Conservation (phyloP, 2,888 invertebrate genomes). For the Sturmia bella region DNA sequence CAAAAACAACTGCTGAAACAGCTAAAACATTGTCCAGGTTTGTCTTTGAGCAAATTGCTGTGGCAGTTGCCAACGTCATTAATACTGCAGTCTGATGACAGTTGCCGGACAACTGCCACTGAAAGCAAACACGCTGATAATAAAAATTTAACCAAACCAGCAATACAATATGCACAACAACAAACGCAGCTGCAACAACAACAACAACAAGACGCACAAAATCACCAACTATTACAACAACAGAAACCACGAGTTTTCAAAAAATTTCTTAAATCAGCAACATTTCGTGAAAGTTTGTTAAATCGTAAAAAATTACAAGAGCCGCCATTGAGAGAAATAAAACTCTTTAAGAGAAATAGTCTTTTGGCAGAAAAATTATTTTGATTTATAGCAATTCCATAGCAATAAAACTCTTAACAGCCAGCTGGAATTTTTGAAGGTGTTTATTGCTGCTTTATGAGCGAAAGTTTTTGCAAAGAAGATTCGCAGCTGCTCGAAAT, state of each 20-base stretch:
- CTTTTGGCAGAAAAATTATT: conserved; percentile 38
- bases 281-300: conserved; percentile 42
- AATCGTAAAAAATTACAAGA: conserved; percentile 52
- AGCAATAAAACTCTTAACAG: background rate
- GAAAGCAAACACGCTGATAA: conserved; percentile 10
- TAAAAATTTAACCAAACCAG: conserved; percentile 17
- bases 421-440: background rate
- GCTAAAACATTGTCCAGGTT: conserved; percentile 56
- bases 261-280: conserved; percentile 50
- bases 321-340: conserved; percentile 1
- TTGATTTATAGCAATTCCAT: conserved; percentile 27
- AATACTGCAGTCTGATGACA: conserved; percentile 30
- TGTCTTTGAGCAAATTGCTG: conserved; percentile 43
- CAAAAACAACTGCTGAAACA: conserved; percentile 46
- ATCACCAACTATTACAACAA: conserved; percentile 33
- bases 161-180: conserved; percentile 47
- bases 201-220: conserved; percentile 3
- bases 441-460: background rate
- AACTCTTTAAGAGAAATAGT: conserved; percentile 15
- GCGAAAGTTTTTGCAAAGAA: background rate
- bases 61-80: conserved; percentile 47
- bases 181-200: conserved; percentile 7
- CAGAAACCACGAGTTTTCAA: conserved; percentile 39
- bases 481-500: background rate
- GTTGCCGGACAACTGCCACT: conserved; percentile 31